Evolutionary conservation across 2,888 invertebrate genomes (phyloP).

Genomic region (Drosophila neonasuta): DNA sequence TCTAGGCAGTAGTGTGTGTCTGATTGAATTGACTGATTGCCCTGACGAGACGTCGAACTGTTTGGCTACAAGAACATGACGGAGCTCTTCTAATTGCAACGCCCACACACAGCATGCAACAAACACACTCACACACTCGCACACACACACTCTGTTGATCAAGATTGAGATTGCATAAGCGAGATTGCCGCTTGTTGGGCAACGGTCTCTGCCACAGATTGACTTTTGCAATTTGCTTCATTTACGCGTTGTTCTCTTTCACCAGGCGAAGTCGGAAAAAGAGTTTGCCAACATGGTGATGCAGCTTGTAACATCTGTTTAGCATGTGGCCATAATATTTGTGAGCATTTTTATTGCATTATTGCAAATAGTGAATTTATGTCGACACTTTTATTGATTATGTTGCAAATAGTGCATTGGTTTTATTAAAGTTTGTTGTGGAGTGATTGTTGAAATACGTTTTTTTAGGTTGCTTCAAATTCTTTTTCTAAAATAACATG

Average conservation of each 20-base stretch:
- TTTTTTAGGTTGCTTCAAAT: too few species aligned
- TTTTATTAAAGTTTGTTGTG: too few species aligned
- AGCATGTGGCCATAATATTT: conserved; percentile 15
- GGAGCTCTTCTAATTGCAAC: conserved; percentile 73
- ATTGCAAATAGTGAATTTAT: background rate
- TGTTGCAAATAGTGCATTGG: background rate
- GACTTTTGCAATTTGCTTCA: conserved; percentile 72
- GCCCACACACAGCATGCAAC: conserved; percentile 67
- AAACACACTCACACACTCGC: conserved; percentile 2
- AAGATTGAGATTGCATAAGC: conserved; percentile 65
- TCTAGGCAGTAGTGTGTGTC: conserved; percentile 27
- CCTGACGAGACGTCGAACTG: conserved; percentile 60
- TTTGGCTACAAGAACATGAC: conserved; percentile 52
- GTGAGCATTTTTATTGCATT: background rate
- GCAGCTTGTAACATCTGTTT: conserved; percentile 17
- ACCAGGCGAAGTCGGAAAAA: background rate
- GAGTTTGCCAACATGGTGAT: conserved; percentile 3
- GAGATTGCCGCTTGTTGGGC: conserved; percentile 47
- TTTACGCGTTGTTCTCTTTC: conserved; percentile 41
- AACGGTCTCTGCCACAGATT: conserved; percentile 62
- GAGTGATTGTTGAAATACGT: too few species aligned
- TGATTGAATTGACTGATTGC: conserved; percentile 71
- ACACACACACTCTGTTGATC: conserved; percentile 28
- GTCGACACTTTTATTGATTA: background rate
- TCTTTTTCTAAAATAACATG: too few species aligned